These are phyloP conservation scores for Sipha flava DNA, from an alignment of 1,140 invertebrate species.

Conservation along the genomic window DNA sequence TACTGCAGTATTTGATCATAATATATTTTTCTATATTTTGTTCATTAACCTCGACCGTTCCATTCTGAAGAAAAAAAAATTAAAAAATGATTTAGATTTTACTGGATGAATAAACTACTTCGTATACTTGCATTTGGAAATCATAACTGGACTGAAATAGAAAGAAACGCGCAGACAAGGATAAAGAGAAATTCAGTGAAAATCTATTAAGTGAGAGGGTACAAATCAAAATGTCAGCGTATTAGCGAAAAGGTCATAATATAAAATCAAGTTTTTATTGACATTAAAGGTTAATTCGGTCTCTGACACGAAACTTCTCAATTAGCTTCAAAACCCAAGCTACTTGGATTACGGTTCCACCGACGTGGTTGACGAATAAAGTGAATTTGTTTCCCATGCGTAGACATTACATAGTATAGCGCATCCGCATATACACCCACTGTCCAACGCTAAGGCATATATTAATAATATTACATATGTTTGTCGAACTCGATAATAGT, in stretches of 20 bases:
- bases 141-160: too few relatives aligned
- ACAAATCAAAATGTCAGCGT: slow-evolving; percentile 15
- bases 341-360: neutral
- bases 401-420: too few relatives aligned
- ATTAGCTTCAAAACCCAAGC: neutral
- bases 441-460: too few relatives aligned
- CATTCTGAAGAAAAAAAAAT: neutral
- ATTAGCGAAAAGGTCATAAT: slow-evolving; percentile 19
- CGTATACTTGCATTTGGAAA: too few relatives aligned
- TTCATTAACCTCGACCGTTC: neutral
- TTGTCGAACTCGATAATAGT: too few relatives aligned
- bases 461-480: too few relatives aligned
- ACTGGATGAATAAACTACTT: neutral
- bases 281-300: slow-evolving; percentile 8
- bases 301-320: neutral
- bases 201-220: neutral
- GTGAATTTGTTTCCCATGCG: neutral
- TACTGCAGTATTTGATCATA: neutral
- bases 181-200: too few relatives aligned
- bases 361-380: neutral
- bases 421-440: too few relatives aligned
- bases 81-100: neutral
- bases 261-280: slow-evolving; percentile 25
- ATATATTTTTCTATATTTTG: slow-evolving; percentile 8
- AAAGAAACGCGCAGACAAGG: too few relatives aligned